phyloP scores from a whole-genome alignment of 2,797 vertebrate genomes.

The Aulostomus chinensis region DNA sequence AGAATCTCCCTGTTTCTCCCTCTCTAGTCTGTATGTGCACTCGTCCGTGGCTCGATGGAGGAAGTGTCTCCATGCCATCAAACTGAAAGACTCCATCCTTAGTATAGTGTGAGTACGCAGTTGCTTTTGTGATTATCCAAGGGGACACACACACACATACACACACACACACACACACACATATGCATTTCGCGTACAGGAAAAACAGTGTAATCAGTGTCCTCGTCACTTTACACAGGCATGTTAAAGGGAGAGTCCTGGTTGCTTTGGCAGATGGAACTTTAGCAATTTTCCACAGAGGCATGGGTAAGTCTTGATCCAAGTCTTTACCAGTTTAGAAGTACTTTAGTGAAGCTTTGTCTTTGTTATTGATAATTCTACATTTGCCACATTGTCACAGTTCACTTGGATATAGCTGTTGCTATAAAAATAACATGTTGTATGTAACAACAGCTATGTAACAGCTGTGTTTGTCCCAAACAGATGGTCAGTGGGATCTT shows the following conservation, averaged over 20 bases:
- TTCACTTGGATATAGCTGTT: not conserved
- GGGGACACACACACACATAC: not conserved
- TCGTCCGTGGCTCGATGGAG: conserved; percentile 95
- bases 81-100: conserved; percentile 96
- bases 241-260: conserved; percentile 95
- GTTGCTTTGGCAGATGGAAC: conserved; percentile 95
- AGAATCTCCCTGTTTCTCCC: too few relatives aligned
- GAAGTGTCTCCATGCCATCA: conserved; percentile 97
- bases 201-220: not conserved
- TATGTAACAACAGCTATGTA: too few relatives aligned
- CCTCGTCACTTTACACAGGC: conserved; percentile 75
- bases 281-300: conserved; percentile 93
- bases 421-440: not conserved
- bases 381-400: not conserved
- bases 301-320: conserved; percentile 78
- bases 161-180: not conserved
- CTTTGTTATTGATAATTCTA: too few relatives aligned
- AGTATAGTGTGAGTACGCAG: conserved; percentile 89
- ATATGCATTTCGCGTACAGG: not conserved
- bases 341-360: too few relatives aligned
- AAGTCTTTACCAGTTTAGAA: too few relatives aligned
- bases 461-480: conserved; percentile 7
- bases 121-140: not conserved
- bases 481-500: conserved; percentile 96
- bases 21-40: conserved; percentile 91